Evolutionary conservation across 1,140 invertebrate genomes (phyloP).

Genomic region (Lasioglossum baleicum): DNA sequence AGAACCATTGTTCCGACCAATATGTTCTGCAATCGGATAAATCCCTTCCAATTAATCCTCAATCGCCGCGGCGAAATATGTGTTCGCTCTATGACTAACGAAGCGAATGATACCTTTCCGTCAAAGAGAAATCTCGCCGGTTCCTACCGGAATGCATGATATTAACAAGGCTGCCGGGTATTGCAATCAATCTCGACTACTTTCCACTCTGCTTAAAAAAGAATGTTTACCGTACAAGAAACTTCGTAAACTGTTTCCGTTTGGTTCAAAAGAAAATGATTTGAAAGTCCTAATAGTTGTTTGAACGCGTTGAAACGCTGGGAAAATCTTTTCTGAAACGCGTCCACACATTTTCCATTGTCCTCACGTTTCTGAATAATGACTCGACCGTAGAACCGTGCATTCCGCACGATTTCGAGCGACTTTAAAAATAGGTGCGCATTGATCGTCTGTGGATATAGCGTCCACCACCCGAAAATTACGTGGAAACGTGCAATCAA

Average conservation of each 20-base stretch:
- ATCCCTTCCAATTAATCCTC: not conserved
- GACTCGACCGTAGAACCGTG: too few species aligned
- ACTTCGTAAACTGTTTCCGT: not conserved
- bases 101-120: not conserved
- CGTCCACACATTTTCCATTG: too few species aligned
- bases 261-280: too few species aligned
- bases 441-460: too few species aligned
- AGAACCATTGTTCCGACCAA: not conserved
- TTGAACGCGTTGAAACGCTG: too few species aligned
- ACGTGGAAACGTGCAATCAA: too few species aligned
- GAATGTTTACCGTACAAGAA: not conserved
- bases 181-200: not conserved
- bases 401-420: too few species aligned
- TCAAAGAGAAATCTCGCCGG: not conserved
- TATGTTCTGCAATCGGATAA: not conserved
- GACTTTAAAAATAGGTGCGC: too few species aligned
- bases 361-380: too few species aligned
- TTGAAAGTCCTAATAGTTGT: too few species aligned
- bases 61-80: not conserved
- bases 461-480: too few species aligned
- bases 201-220: not conserved
- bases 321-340: too few species aligned
- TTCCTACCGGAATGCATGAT: not conserved
- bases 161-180: not conserved
- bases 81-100: not conserved